Evolutionary conservation across 2,888 invertebrate species (phyloP).

Genomic region (Tinea trinotella): DNA sequence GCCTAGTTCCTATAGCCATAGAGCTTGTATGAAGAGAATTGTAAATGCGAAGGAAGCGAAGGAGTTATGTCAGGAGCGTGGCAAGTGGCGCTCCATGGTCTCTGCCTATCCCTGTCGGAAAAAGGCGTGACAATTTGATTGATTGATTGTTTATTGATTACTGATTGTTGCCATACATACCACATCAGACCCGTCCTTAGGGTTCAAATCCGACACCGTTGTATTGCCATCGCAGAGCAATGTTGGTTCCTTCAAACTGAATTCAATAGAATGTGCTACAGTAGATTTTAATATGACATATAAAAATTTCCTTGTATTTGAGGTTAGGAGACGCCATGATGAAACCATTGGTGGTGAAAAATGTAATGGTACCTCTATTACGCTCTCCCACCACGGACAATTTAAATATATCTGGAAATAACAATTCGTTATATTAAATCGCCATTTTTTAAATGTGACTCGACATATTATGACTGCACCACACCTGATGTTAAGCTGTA

Average conservation of each 20-base stretch:
- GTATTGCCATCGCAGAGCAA: constrained; percentile 74
- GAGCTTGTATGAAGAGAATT: no score
- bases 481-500: no score
- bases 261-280: constrained; percentile 69
- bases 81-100: no score
- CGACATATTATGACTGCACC: no score
- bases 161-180: constrained; percentile 50
- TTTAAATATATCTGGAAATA: constrained; percentile 75
- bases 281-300: constrained; percentile 82
- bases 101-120: no score
- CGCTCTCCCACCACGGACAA: constrained; percentile 84
- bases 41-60: no score
- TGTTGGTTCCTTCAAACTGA: constrained; percentile 58
- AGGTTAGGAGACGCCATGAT: constrained; percentile 86
- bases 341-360: constrained; percentile 89
- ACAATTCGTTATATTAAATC: not conserved
- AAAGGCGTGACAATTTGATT: no score
- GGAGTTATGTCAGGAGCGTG: no score
- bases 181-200: constrained; percentile 71
- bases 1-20: no score
- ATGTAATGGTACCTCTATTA: constrained; percentile 80
- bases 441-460: no score
- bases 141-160: no score
- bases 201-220: constrained; percentile 78
- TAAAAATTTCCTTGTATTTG: constrained; percentile 86